A percentile compares a stretch with the other conserved stretches of the same genome.
These are phyloP conservation scores for Temnothorax rugatulus DNA, from an alignment of 2,888 invertebrate genomes.

Conservation along the genomic window DNA sequence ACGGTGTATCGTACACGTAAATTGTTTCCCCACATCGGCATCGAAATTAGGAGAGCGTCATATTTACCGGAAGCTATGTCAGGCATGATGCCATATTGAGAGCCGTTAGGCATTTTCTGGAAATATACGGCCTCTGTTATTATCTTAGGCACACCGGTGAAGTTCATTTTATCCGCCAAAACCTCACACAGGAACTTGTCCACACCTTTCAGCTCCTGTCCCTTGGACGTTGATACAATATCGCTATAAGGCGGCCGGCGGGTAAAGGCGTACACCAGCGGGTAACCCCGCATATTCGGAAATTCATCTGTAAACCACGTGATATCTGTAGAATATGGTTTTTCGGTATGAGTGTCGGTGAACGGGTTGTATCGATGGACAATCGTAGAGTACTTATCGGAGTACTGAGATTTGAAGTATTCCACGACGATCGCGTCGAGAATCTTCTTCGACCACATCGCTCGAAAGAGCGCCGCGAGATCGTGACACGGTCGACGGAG, in stretches of 20 bases:
- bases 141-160: not conserved
- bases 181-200: not conserved
- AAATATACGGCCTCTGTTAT: not conserved
- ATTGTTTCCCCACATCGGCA: not conserved
- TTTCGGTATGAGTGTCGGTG: not conserved
- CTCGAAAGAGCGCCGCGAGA: conserved; percentile 16
- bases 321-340: not conserved
- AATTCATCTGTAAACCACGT: conserved; percentile 23
- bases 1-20: not conserved
- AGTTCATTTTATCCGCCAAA: conserved; percentile 28
- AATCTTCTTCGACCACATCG: conserved; percentile 36
- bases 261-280: not conserved
- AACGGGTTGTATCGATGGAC: conserved; percentile 34
- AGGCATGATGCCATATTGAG: not conserved
- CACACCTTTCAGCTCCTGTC: not conserved
- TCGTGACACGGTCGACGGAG: conserved; percentile 8
- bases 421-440: conserved; percentile 35
- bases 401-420: not conserved
- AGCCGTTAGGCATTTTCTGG: not conserved
- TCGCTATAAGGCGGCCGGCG: conserved; percentile 8
- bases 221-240: not conserved
- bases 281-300: conserved; percentile 42
- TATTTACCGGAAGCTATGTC: conserved; percentile 12
- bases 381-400: not conserved
- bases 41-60: not conserved